These are phyloP conservation scores for Lamellibrachia columna DNA, from an alignment of 2,888 invertebrate species.

Conservation along the genomic window DNA sequence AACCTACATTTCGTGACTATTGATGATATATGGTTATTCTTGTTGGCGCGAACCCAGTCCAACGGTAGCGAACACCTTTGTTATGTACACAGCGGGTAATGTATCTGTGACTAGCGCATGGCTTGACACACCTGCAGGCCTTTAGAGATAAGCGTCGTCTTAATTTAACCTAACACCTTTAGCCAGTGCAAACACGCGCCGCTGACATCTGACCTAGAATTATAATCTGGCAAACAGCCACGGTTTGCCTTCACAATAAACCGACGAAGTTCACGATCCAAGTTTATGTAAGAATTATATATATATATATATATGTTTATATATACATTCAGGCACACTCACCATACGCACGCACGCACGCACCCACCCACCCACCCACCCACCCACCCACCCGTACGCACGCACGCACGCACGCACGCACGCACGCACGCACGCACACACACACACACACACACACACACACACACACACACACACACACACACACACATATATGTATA, in stretches of 20 bases:
- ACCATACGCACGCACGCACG: neutral
- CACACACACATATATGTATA: constrained; percentile 69
- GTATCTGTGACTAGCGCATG: neutral
- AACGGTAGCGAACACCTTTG: neutral
- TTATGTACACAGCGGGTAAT: neutral
- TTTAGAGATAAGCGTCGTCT: neutral
- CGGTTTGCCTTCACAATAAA: neutral
- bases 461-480: constrained; percentile 67
- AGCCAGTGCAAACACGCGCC: neutral
- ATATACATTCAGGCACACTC: neutral
- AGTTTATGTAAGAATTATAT: neutral
- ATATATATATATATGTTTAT: neutral
- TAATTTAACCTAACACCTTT: neutral
- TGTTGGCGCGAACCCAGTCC: neutral
- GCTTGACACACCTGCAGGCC: neutral
- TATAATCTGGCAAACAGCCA: neutral
- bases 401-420: constrained; percentile 46
- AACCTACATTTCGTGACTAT: neutral
- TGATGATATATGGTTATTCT: neutral
- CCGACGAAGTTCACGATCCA: neutral
- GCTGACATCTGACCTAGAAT: neutral
- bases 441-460: constrained; percentile 26
- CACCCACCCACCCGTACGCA: constrained; percentile 67
- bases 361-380: constrained; percentile 60
- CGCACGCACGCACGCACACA: neutral